Base-by-base conservation (phyloP, 2,797 vertebrate genomes). In the Tachyglossus aculeatus region DNA sequence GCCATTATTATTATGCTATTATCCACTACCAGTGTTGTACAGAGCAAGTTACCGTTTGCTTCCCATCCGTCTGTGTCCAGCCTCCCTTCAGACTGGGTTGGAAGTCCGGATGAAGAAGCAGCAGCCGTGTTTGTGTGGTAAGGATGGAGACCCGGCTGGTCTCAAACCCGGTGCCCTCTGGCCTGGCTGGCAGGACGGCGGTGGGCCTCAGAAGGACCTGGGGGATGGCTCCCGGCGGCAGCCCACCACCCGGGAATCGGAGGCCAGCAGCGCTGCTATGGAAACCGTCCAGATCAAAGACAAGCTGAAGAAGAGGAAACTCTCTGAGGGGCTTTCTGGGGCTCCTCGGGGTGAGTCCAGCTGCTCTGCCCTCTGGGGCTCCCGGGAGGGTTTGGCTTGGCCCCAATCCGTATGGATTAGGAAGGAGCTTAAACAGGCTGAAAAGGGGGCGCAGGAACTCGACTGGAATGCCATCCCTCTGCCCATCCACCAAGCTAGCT, bases 261-360 rank as follows among this genome's bases (percentile, higher is more conserved):
- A 90, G 25, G 67, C 67, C 41, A 83, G 60, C 58, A 82, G 69
- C 0, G 22, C 74, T 22, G 80, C 61, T 7, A 22, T 44, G 29
- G 89, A 88, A 40, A 90, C 86, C 3, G 45, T 47, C 22, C 72
- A 59, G 45, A 87, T 90, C 59, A 85, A 92, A 65, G 84, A 88
- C 41, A 89, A 90, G 19, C 76, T 86, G 44, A 86, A 90, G 70
- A 87, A 48, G 9, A 84, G 88, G 39, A 87, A 74, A 33, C 80
- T 89, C 25, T 90, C 90, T 0, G 87, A 89, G 33, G 74, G 76
- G 53, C 21, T 80, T 22, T 45, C 44, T 14, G 50, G 58, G 0
- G 75, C 82, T 22, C 69, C 34, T 5, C 65, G 2, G 72, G 88
- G 89, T 91, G 63, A 89, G 70, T 5, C 0, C 1, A 4, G 16